phyloP scores from a whole-genome alignment of 2,797 vertebrate species.

The Amblyraja radiata region DNA sequence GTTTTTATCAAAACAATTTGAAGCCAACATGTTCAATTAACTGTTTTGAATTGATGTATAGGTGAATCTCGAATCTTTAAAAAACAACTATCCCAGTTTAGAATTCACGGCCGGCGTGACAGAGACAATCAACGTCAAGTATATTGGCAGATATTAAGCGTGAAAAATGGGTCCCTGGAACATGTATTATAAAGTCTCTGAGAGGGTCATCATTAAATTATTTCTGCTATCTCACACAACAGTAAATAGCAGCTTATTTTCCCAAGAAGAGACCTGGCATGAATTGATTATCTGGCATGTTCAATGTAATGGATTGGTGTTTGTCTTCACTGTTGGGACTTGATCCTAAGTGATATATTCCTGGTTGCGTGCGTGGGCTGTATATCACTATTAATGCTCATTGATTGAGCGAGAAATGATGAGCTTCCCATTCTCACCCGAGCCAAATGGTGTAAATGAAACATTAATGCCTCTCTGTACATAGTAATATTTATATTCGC shows the following conservation, averaged over 20 bases:
- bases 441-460: not conserved
- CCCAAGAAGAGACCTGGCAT: not conserved
- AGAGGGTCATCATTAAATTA: not conserved
- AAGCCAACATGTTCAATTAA: not conserved
- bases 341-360: not conserved
- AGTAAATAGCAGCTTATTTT: conserved; percentile 21
- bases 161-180: not conserved
- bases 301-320: not conserved
- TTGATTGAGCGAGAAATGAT: conserved; percentile 13
- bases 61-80: not conserved
- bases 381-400: not conserved
- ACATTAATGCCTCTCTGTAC: not conserved
- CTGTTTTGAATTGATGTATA: not conserved
- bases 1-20: not conserved
- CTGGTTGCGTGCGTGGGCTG: not conserved
- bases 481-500: conserved; percentile 17
- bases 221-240: not conserved
- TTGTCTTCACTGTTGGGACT: not conserved
- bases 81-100: not conserved
- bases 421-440: not conserved
- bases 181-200: not conserved
- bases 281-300: conserved; percentile 30
- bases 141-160: not conserved
- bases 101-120: not conserved
- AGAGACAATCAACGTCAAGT: not conserved